Evolutionary conservation across 2,888 invertebrate species (phyloP), one percentile per base, ranked within the genome.

Genomic region (Dynastes maya): DNA sequence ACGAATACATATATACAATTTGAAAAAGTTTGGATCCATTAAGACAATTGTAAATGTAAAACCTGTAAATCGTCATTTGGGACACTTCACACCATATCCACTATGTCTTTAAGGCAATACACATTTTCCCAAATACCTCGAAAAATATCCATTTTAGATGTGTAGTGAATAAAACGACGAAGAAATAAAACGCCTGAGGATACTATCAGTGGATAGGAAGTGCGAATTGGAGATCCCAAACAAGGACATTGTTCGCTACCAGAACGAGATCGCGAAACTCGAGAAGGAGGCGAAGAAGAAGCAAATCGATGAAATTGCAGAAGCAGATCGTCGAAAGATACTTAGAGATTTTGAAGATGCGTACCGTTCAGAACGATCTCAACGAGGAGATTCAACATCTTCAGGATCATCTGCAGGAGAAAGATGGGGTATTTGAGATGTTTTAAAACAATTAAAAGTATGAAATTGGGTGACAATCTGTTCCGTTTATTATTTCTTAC

Each of bases 381-480:
- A 89, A 90, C 76, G 90, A 90, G 78, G 92, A 94, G 85, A 87
- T 93, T 1, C 88, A 89, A 27, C 89, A 89, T 78, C 86, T 93
- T 53, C 91, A 92, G 83, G 90, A 91, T 11, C 90, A 91, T 45
- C 83, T 94, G 0, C 90, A 89, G 79, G 91, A 92, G 67, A 92
- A 92, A 83, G 92, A 94, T 55, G 89, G 37, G 37, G 37, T 37
- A 37, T 22, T 22, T 22, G 22, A 22, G 22, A 22, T 22, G 22
- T 22, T 22, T 22, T 22, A 22, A 22, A 22, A 22, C 22, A 22
- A 22, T 22, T 22, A 22, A 22, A 22, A 0, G 22, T 22, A 22
- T 22, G 22, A 22, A 22, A 22, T 22, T 22, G 22, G 22, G 22
- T 22, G 22, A 22, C 0, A 22, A 22, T 22, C 22, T 22, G 22